Conservation (phyloP, 1,140 invertebrate species). For the Drosophila sproati region DNA sequence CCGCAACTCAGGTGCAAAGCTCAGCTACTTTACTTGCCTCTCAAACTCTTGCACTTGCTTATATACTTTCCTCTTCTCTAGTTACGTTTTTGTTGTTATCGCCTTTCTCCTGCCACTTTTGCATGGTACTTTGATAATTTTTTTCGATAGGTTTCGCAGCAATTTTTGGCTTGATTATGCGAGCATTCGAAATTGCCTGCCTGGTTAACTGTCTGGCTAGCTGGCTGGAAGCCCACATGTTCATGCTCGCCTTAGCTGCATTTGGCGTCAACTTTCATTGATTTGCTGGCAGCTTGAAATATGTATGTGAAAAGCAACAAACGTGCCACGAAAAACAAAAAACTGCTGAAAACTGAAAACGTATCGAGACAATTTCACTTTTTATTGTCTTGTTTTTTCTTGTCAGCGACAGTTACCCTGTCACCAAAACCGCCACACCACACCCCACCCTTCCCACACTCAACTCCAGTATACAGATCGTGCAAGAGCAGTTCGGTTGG, state of each 20-base stretch:
- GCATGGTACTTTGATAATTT: conserved; percentile 33
- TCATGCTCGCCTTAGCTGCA: conserved; percentile 30
- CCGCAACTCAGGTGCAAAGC: conserved; percentile 24
- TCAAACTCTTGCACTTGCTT: neutral
- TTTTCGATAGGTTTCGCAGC: conserved; percentile 45
- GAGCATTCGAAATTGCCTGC: conserved; percentile 67
- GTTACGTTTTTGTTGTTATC: conserved; percentile 2
- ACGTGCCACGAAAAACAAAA: conserved; percentile 43
- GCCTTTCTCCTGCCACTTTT: conserved; percentile 56
- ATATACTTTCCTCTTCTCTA: conserved; percentile 3
- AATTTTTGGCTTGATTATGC: conserved; percentile 77
- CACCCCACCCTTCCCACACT: neutral
- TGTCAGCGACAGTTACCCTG: conserved; percentile 12
- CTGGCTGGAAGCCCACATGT: conserved; percentile 31
- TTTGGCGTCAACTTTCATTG: conserved; percentile 60
- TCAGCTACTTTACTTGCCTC: neutral
- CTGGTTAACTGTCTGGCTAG: conserved; percentile 5
- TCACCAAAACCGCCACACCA: neutral
- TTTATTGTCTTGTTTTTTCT: conserved; percentile 59
- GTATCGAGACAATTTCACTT: conserved; percentile 75
- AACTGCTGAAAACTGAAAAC: conserved; percentile 50
- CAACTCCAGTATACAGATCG: conserved; percentile 1
- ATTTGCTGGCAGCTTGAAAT: conserved; percentile 47
- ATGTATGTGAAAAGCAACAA: conserved; percentile 43
- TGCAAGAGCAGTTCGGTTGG: conserved; percentile 8